Percentiles rank a stretch among this genome's conserved stretches.
These are phyloP conservation scores for Resseliella maxima DNA, from an alignment of 2,888 invertebrate species.

Conservation along the genomic window DNA sequence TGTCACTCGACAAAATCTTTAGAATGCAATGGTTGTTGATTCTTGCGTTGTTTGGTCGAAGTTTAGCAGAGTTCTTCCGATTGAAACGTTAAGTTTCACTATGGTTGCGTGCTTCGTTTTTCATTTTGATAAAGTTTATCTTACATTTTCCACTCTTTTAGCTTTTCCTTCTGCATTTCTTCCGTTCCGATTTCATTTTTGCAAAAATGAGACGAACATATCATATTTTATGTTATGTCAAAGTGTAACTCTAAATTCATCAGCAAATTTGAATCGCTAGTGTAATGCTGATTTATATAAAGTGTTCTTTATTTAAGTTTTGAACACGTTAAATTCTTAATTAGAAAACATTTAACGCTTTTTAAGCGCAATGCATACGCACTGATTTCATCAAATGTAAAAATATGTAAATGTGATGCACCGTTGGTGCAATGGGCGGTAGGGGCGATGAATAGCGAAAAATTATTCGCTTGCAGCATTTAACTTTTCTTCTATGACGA, in stretches of 20 bases:
- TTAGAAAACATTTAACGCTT: not conserved
- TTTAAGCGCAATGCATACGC: not conserved
- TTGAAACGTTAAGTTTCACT: not conserved
- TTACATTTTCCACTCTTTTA: not conserved
- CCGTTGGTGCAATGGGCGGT: not conserved
- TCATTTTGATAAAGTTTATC: constrained; percentile 3
- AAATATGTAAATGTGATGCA: not conserved
- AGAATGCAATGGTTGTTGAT: not conserved
- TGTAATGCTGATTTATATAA: not conserved
- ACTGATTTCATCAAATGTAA: not conserved
- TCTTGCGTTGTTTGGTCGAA: not conserved
- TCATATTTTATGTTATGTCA: not conserved
- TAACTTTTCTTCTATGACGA: constrained; percentile 5
- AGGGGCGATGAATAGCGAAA: not conserved
- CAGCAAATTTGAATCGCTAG: not conserved
- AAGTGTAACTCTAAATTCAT: not conserved
- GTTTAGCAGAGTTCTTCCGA: not conserved
- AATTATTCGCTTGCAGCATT: not conserved
- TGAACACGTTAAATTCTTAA: not conserved
- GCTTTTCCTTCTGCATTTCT: not conserved
- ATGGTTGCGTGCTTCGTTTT: not conserved
- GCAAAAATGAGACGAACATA: not conserved
- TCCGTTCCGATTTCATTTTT: not conserved
- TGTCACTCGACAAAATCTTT: not conserved
- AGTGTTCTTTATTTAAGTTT: not conserved